These are phyloP conservation scores for Spialia ferax DNA, from an alignment of 2,888 invertebrate species.

Conservation along the genomic window DNA sequence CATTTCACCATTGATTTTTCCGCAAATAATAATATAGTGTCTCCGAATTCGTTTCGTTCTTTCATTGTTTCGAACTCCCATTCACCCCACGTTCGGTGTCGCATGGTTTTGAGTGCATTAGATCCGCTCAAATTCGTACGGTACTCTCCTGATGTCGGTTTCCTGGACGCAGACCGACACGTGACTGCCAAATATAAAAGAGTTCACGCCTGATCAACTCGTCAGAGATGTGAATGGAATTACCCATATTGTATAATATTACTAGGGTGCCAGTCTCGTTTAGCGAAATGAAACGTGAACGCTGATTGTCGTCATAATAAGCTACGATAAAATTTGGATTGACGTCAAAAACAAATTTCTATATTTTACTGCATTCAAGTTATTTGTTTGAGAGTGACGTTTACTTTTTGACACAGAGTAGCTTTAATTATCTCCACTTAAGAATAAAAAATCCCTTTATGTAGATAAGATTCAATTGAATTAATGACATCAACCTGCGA, in stretches of 20 bases:
- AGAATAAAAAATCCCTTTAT: background rate
- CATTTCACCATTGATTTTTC: constrained; percentile 83
- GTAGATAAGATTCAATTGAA: constrained; percentile 7
- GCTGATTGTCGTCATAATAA: constrained; percentile 20
- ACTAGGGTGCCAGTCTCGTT: constrained; percentile 59
- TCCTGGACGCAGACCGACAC: constrained; percentile 80
- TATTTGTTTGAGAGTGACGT: background rate
- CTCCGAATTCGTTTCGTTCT: constrained; percentile 58
- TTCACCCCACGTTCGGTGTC: constrained; percentile 60
- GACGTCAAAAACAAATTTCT: constrained; percentile 10
- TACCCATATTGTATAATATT: constrained; percentile 79
- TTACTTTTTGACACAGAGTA: background rate
- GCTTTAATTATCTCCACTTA: background rate
- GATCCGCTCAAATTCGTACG: constrained; percentile 80
- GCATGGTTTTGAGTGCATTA: constrained; percentile 83
- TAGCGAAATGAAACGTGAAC: constrained; percentile 43
- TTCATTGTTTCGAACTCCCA: constrained; percentile 55
- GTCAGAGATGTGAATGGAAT: constrained; percentile 81
- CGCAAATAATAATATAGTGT: constrained; percentile 79
- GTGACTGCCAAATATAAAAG: constrained; percentile 83
- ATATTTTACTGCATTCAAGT: background rate
- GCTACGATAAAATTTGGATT: constrained; percentile 13
- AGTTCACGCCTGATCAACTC: constrained; percentile 81
- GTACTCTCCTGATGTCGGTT: constrained; percentile 69
- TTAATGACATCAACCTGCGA: constrained; percentile 28